Evolutionary conservation across 2,797 vertebrate species (phyloP).

Genomic region (Diceros bicornis): DNA sequence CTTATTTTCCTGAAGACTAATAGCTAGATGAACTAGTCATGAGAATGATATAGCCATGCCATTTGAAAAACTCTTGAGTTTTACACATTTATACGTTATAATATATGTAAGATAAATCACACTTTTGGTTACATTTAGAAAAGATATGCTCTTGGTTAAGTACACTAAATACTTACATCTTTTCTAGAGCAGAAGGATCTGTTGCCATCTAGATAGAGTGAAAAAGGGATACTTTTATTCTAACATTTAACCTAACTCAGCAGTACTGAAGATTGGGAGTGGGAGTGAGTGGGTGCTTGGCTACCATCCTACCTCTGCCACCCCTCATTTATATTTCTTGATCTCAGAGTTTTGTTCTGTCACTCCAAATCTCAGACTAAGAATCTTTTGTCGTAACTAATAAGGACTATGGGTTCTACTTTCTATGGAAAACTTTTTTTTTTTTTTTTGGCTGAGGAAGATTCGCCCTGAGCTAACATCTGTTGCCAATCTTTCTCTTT

Average conservation of each 20-base stretch:
- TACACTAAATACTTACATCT: not conserved
- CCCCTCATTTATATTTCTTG: not conserved
- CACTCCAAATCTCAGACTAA: not conserved
- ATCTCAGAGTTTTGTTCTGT: not conserved
- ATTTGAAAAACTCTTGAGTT: slow-evolving; percentile 35
- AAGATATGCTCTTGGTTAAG: not conserved
- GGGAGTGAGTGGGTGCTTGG: too few species aligned
- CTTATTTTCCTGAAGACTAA: not conserved
- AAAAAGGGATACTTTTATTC: not conserved
- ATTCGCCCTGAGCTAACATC: too few species aligned
- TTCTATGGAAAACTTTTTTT: not conserved
- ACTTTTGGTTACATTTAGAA: not conserved
- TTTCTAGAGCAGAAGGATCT: not conserved
- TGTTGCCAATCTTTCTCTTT: too few species aligned
- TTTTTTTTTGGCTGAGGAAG: too few species aligned
- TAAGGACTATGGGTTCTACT: not conserved
- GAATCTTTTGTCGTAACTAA: not conserved
- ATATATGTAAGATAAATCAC: not conserved
- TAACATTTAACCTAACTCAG: not conserved
- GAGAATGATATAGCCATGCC: not conserved
- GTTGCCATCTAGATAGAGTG: not conserved
- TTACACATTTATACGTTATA: not conserved
- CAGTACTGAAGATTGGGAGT: not conserved
- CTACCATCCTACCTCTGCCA: not conserved
- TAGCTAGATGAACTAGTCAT: not conserved